Base-by-base conservation (phyloP, 2,888 invertebrate species). In the Polyommatus iphigenia region DNA sequence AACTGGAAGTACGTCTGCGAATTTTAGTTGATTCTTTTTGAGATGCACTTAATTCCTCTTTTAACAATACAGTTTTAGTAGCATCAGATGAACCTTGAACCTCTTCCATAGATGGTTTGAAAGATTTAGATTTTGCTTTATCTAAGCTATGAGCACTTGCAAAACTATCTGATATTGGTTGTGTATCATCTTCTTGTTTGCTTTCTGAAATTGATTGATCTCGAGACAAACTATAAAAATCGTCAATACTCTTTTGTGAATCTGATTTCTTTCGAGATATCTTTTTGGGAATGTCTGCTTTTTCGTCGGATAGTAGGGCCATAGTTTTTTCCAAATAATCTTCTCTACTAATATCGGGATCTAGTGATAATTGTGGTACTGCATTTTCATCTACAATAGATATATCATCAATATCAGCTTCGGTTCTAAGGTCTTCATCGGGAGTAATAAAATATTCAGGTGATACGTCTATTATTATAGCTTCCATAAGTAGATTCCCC, bases 401-500 rank as follows among this genome's bases (percentile, higher is more conserved):
- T 79, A 97, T 96, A 84, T 98, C 98, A 86, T 98, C 98, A 80
- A 98, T 93, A 82, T 97, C 98, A 0, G 97, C 97, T 90, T 98
- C 98, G 0, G 98, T 98, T 78, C 97, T 95, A 80, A 97, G 91
- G 86, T 98, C 98, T 85, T 98, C 97, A 82, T 96, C 96, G 3
- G 96, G 96, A n/a, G 96, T 95, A 0, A 95, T 95, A 85, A 98
- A 98, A 84, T 97, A 97, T 82, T 98, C 97, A 0, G 97, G 97
- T 0, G 97, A 96, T 0, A 98, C 97, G 81, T 98, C 98, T 77
- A 98, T 98, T 18, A 98, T 96, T 41, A 98, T 97, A 0, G 98
- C 98, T 91, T 98, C 98, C 97, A 98, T 98, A 0, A 98, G 88
- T 1, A 98, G 92, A 86, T 98, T 98, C 6, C 98, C 98, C 0